Base-by-base conservation (phyloP, 1,140 invertebrate species). In the Drosophila virilis region DNA sequence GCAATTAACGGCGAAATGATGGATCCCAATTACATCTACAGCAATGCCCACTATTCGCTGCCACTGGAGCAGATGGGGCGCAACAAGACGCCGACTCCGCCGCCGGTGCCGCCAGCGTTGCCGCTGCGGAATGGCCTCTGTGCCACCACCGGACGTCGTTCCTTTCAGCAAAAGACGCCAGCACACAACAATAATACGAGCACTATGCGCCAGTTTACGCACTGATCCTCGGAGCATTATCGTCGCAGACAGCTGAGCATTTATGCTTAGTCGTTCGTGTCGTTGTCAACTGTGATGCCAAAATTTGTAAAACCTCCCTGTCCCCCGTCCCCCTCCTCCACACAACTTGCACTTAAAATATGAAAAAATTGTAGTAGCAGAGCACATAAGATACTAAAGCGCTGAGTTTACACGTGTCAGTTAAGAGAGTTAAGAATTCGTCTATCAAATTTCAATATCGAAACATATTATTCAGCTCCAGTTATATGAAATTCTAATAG, bases 1-100 rank as follows among this genome's bases (percentile, higher is more conserved):
- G 71, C 57, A 10, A 28, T 28, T 28, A 43, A 7, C n/a, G 71
- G 75, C 55, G 91, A 83, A 51, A 77, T 89, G 13, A 68, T 91
- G 62, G 90, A 91, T 61, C 74, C 90, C 48, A 92, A 92, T 54
- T 92, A 92, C 45, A 92, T 92, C 38, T 92, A 92, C 71, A 88
- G 83, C 68, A 92, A 92, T 58, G 76, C 91, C 0, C 91, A 92
- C 55, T 92, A 92, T 43, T 92, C 91, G 7, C 54, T 92, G 83
- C 91, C 91, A 1, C 38, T 92, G 57, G 91, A 92, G 78, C 91
- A 91, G 54, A n/a, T 79, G 48, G 78, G 78, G 8, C 78, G 75
- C 50, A 71, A 65, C 64, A 90, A 91, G 70, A 91, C 91, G 6
- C 91, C 91, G 0, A 92, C 91, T 12, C 91, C 91, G 33, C 91